Evolutionary conservation across 2,888 invertebrate genomes (phyloP).

Genomic region (Tenthredo mesomela): DNA sequence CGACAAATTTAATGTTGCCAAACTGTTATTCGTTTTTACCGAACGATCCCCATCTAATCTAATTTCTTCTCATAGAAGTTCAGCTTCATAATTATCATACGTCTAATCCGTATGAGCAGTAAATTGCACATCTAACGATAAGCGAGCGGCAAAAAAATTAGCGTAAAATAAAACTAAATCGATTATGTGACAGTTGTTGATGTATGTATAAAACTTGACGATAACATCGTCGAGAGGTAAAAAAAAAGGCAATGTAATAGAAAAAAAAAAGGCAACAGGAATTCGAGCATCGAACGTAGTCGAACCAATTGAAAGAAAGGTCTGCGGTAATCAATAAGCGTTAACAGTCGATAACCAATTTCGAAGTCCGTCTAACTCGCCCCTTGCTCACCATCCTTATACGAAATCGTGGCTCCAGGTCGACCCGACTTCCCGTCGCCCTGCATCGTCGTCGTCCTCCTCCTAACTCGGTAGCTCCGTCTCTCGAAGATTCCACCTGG

Average conservation of each 20-base stretch:
- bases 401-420: slow-evolving; percentile 26
- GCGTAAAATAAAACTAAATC: not conserved
- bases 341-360: slow-evolving; percentile 42
- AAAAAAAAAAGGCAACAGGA: not conserved
- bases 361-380: not conserved
- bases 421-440: not conserved
- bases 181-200: not conserved
- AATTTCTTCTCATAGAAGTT: not conserved
- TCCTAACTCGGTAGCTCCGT: not conserved
- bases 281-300: slow-evolving; percentile 11
- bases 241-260: not conserved
- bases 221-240: not conserved
- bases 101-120: not conserved
- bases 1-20: not conserved
- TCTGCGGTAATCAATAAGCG: slow-evolving; percentile 23
- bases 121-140: not conserved
- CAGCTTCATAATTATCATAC: not conserved
- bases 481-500: slow-evolving; percentile 49
- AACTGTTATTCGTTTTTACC: not conserved
- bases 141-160: not conserved
- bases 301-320: slow-evolving; percentile 26
- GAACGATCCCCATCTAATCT: not conserved
- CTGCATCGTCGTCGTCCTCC: not conserved
- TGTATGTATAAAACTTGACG: not conserved
- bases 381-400: not conserved